A percentile compares a stretch with the other conserved stretches of the same genome.
Conservation (phyloP, 2,797 vertebrate species). For the Crocidura indochinensis region DNA sequence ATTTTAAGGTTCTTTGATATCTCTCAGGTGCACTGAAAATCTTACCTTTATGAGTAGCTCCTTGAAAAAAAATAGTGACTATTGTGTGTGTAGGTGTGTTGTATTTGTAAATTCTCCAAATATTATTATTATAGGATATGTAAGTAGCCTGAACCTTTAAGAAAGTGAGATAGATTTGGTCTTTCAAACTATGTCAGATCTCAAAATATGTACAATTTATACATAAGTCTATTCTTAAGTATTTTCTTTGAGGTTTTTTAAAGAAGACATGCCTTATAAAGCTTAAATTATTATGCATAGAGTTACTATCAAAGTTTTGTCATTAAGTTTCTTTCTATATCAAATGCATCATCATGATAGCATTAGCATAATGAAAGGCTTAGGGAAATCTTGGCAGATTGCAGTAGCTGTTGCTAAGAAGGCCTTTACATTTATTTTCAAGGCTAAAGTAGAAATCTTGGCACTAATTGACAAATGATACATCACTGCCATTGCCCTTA, state of each 20-base stretch:
- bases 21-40: not conserved
- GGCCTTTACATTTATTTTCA: conserved; percentile 31
- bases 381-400: conserved; percentile 34
- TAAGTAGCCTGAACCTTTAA: conserved; percentile 2
- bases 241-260: not conserved
- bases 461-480: not conserved
- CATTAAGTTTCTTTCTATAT: conserved; percentile 33
- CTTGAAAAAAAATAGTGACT: too few species aligned
- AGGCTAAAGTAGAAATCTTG: not conserved
- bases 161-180: not conserved
- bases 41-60: not conserved
- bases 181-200: conserved; percentile 18
- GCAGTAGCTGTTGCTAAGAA: not conserved
- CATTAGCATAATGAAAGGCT: conserved; percentile 52
- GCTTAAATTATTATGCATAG: conserved; percentile 20
- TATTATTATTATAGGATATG: not conserved
- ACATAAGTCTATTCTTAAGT: not conserved
- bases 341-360: conserved; percentile 35
- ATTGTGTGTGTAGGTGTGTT: not conserved
- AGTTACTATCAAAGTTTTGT: conserved; percentile 52
- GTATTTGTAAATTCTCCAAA: not conserved
- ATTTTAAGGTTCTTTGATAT: not conserved
- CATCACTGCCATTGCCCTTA: not conserved
- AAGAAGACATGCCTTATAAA: conserved; percentile 13
- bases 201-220: not conserved